Evolutionary conservation across 2,797 vertebrate species (phyloP), one percentile per base, ranked within the genome.

Genomic region (Silurus aristotelis): DNA sequence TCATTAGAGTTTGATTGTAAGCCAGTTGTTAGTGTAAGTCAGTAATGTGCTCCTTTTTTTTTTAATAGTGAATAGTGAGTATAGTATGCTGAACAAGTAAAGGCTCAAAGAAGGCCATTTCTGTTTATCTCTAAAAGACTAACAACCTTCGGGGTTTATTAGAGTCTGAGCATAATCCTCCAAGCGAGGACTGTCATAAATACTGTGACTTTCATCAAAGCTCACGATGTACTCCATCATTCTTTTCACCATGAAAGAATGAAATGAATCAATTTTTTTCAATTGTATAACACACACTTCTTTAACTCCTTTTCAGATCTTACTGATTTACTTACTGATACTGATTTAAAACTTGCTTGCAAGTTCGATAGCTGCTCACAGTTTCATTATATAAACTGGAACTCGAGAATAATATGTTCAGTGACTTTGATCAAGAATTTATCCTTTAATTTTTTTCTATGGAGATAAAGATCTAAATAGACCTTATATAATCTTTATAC

Each of bases 61-160:
- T 31, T 48, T 20, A 10, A 73, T 52, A 73, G 22, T 52, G 22
- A 25, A 55, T n/a, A 52, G 48, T 52, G 48, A 52, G 48, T 10
- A 52, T 52, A 7, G 48, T 52, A 46, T 22, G 3, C 4, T 25
- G 22, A 52, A 25, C 31, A 75, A 75, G 48, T 3, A 38, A n/a
- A 73, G 48, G 15, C n/a, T 73, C 48, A 15, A 55, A 75, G 14
- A 75, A 73, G 46, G 38, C 71, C 87, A 81, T 52, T 52, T 88
- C 85, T 89, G 85, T 88, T 89, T 86, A 88, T 89, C 83, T 87
- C 71, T 60, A n/a, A 87, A 85, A 85, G 78, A 84, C 76, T 71
- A 88, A 82, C 13, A 85, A 85, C 87, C 85, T 77, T 48, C 72
- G 82, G 87, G 85, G 66, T 85, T 73, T 84, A 82, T 88, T 84